Evolutionary conservation across 1,140 invertebrate species (phyloP), one percentile per base, ranked within the genome.

Genomic region (Galleria mellonella): DNA sequence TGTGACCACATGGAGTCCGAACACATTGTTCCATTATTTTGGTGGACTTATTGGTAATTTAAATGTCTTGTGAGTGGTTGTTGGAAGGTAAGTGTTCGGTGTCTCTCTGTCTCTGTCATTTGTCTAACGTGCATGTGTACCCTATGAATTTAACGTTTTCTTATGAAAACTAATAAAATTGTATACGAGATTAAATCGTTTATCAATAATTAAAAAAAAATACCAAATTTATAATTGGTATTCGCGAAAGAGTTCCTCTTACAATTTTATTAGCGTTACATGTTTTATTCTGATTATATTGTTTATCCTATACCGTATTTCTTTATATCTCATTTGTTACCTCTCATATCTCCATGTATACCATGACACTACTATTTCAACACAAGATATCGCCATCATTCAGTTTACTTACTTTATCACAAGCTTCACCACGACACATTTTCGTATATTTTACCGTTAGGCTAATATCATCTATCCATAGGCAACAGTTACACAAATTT

Each of bases 311-410:
- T 51, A n/a, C n/a, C n/a, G n/a, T n/a, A 45, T 56, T 71, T 63
- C 30, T 40, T 55, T 50, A 42, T 29, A 45, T 46, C 59, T 81
- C 47, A 69, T 77, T 70, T 69, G 49, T 75, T 67, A 71, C 51
- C 61, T 55, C 51, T 83, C 82, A 83, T 81, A 68, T 60, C 57
- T 67, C 62, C 75, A 77, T 69, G 72, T 68, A 78, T 77, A 83
- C 61, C 69, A 72, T 47, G 32, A 79, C 68, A 72, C 58, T 52
- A 62, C 61, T 55, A 58, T 32, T 62, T 56, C 63, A n/a, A 55
- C 64, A 66, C 53, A 38, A 14, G 39, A 47, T 41, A 49, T 56
- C 43, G 28, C 48, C 49, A 33, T 55, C 59, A 57, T 60, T 51
- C 49, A 39, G 43, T 48, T n/a, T 51, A 32, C 47, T 15, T 55